Base-by-base conservation (phyloP, 30 jellyfish, hydroid and myxozoan genomes). In the Pseudorhiza aurosa region DNA sequence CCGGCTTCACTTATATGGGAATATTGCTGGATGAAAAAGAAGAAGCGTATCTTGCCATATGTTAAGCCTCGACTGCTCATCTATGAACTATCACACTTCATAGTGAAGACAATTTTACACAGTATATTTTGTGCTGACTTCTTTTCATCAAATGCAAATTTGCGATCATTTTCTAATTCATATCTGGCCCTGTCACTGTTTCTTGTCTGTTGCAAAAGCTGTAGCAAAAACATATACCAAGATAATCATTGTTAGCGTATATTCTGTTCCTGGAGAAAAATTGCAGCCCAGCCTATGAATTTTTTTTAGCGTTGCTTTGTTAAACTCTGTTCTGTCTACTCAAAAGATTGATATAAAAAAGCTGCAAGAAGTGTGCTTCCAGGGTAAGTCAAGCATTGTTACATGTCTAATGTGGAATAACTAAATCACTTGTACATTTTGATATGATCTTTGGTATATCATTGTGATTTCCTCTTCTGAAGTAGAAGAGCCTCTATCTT, bases 351-450 rank as follows among this genome's bases (percentile, higher is more conserved):
- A 88, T 35, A 27, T 88, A 18, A 60, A 59, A 55, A 63, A 70
- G 74, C 64, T 81, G 14, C 53, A 87, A 56, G 85, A 82, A 49
- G 30, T 81, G n/a, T 88, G 95, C 33, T 88, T 88, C 81, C 87
- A 88, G 46, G 97, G 97, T 81, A 58, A 22, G 82, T 55, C 9
- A 0, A 15, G 9, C 9, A 8, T 8, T 8, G 55, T 17, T 42
- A 8, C 55, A 42, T 42, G 10, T 42, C n/a, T n/a, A n/a, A n/a
- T n/a, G n/a, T n/a, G n/a, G n/a, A n/a, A n/a, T n/a, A n/a, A n/a
- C n/a, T n/a, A n/a, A n/a, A n/a, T n/a, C n/a, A n/a, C n/a, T n/a
- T n/a, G n/a, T n/a, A n/a, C n/a, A n/a, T n/a, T n/a, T n/a, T n/a
- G n/a, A n/a, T n/a, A n/a, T n/a, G n/a, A n/a, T n/a, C n/a, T n/a